phyloP scores from a whole-genome alignment of 2,113 vertebrate genomes.

The Chloroceryle aenea region DNA sequence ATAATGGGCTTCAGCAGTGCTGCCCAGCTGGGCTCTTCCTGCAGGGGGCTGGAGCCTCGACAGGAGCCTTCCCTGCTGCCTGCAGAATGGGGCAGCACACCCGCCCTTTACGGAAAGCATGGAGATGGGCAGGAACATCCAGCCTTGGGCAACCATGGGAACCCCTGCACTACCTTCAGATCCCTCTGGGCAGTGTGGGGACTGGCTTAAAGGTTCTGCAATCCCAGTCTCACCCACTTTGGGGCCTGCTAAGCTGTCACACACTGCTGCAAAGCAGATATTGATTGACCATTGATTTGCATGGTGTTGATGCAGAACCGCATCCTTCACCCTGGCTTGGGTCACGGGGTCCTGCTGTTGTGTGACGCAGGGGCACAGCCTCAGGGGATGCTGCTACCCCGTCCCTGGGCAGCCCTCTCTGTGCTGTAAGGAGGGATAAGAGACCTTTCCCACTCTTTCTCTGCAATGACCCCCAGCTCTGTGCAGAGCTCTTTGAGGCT shows the following conservation, averaged over 20 bases:
- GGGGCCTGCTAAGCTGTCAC: not conserved
- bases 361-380: not conserved
- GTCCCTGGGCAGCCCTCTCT: not conserved
- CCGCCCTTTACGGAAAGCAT: not conserved
- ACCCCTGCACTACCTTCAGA: not conserved
- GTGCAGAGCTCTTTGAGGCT: not conserved
- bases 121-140: not conserved
- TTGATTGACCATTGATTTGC: not conserved
- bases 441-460: not conserved
- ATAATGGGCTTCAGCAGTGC: not conserved
- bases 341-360: not conserved
- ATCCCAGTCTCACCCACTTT: not conserved
- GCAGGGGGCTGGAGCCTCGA: not conserved
- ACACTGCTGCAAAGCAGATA: not conserved
- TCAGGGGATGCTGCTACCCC: not conserved
- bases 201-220: not conserved
- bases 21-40: not conserved
- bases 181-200: not conserved
- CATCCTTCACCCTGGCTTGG: not conserved
- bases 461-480: not conserved
- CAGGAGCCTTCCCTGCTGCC: not conserved
- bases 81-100: not conserved
- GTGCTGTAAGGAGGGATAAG: not conserved
- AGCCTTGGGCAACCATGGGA: not conserved
- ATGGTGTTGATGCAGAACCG: not conserved